Base-by-base conservation (phyloP, 2,113 vertebrate genomes). In the Ceratotherium simum region DNA sequence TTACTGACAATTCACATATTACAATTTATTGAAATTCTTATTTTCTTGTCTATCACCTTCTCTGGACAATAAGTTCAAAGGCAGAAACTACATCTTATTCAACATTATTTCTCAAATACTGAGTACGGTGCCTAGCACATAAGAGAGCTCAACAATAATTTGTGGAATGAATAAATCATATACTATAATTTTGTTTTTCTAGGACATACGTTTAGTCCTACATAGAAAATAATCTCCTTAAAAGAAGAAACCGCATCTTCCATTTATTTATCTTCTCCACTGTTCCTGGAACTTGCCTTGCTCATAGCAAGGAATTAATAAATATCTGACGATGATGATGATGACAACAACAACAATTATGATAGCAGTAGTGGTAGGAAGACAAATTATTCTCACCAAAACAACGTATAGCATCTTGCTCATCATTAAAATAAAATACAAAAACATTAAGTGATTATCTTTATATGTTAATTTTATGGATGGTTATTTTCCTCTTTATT, bases 201-300 rank as follows among this genome's bases (percentile, higher is more conserved):
- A 91, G 12, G 4, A 36, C 11, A 70, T 87, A 85, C 20, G 6
- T 21, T 96, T 51, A 84, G 21, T 87, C n/a, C 42, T 82, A 89
- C 89, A 62, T 2, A 96, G 27, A 86, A 93, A 95, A 96, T 62
- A 58, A 94, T 29, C n/a, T 93, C 25, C 8, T 62, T 75, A 70
- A 33, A 67, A 91, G 67, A 91, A 58, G n/a, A 76, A 89, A 85
- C 25, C 23, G 64, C 18, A 69, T 12, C 46, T 87, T 86, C 51
- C 54, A 78, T 80, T 93, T 87, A 60, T 92, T 93, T 65, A 21
- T 82, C 51, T 51, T 79, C 48, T 46, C 69, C 9, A 62, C 27
- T 88, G 42, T 94, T 83, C 29, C 75, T 62, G 8, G 11, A 92
- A 36, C 14, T 60, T 78, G 29, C 33, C 33, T 31, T 95, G n/a